Conservation (phyloP, 2,797 vertebrate genomes). For the Orestias chungarensis region DNA sequence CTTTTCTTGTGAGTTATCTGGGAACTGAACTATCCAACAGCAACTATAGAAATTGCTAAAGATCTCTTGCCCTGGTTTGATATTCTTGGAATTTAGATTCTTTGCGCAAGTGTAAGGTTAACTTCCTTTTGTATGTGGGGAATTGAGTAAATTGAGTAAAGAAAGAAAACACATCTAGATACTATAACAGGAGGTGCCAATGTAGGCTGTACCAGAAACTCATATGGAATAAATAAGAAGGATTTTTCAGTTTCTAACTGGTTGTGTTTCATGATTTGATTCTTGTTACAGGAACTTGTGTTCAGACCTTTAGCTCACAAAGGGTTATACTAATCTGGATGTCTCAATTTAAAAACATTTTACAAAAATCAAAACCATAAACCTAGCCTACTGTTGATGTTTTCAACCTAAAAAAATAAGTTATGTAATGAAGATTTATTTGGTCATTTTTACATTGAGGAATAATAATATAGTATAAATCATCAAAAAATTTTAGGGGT, state of each 20-base stretch:
- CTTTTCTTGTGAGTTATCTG: constrained; percentile 28
- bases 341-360: neutral
- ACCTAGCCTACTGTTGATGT: no score
- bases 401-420: no score
- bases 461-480: no score
- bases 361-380: neutral
- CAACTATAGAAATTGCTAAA: neutral
- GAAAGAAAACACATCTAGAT: neutral
- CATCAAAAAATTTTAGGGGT: no score
- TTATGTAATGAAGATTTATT: no score
- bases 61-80: neutral
- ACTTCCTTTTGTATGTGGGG: neutral
- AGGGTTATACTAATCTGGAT: neutral
- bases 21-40: neutral
- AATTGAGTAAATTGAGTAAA: no score
- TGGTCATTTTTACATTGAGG: no score
- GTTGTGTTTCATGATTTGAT: neutral
- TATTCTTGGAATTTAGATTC: neutral
- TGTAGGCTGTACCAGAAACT: neutral
- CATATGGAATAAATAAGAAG: neutral
- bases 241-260: no score
- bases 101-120: neutral
- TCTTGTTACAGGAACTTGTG: neutral
- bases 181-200: neutral
- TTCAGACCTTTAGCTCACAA: neutral